Conservation (phyloP, 2,797 vertebrate genomes). For the Coendou prehensilis region DNA sequence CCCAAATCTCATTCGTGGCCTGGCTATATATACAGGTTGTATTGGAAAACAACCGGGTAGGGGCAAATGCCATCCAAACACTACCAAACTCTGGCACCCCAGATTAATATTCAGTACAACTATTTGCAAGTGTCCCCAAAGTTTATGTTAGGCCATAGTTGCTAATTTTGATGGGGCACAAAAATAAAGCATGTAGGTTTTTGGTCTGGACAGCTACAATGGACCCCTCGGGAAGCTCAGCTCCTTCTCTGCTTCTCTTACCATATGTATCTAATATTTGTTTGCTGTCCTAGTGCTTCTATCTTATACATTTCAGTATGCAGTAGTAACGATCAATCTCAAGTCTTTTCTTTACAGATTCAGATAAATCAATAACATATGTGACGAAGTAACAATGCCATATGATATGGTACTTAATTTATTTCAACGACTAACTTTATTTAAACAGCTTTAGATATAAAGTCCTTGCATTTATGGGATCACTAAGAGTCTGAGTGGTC, state of each 20-base stretch:
- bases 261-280: background rate
- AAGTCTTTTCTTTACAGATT: conserved; percentile 58
- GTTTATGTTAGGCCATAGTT: background rate
- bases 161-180: background rate
- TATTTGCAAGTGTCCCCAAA: background rate
- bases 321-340: background rate
- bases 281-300: background rate
- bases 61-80: background rate
- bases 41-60: background rate
- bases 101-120: background rate
- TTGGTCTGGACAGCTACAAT: background rate
- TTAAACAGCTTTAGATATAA: conserved; percentile 5
- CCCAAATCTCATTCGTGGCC: background rate
- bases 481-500: background rate
- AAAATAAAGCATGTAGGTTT: background rate
- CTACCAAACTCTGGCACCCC: background rate
- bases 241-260: background rate
- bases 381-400: background rate
- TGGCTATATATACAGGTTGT: background rate
- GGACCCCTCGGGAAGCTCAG: background rate
- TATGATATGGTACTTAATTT: background rate
- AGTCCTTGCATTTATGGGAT: background rate
- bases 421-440: conserved; percentile 46
- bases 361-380: conserved; percentile 14
- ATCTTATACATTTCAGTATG: background rate